These are phyloP conservation scores for Neoniphon sammara DNA, from an alignment of 2,797 vertebrate species.

Conservation along the genomic window DNA sequence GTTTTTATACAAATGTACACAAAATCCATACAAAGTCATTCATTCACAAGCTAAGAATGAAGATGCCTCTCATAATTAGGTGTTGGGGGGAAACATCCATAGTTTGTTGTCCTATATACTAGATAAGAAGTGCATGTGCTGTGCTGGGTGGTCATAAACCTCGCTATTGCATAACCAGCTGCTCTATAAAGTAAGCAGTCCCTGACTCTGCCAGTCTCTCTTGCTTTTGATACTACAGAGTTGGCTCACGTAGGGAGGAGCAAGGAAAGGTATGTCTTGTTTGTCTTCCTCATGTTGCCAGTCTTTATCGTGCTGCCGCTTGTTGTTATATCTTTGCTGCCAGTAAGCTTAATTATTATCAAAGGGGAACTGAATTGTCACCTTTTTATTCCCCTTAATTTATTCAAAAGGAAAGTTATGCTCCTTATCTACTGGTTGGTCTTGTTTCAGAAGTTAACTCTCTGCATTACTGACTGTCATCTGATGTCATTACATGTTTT, in stretches of 20 bases:
- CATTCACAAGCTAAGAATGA: not conserved
- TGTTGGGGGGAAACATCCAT: not conserved
- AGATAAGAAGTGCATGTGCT: constrained; percentile 56
- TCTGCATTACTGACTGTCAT: no score
- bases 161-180: constrained; percentile 49
- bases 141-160: constrained; percentile 28
- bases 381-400: no score
- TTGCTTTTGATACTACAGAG: not conserved
- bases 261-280: constrained; percentile 39
- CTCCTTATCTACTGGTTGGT: no score
- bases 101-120: constrained; percentile 4
- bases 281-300: not conserved
- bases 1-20: not conserved
- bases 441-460: no score
- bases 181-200: constrained; percentile 34
- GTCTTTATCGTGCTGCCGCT: not conserved
- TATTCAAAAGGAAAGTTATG: no score
- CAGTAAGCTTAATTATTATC: not conserved
- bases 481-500: no score
- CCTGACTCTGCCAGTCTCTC: not conserved
- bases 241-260: not conserved
- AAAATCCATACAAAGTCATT: not conserved
- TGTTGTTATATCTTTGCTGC: not conserved
- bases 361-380: no score
- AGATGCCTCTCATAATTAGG: not conserved